Evolutionary conservation across 2,797 vertebrate species (phyloP), one percentile per base, ranked within the genome.

Genomic region (Champsocephalus gunnari): DNA sequence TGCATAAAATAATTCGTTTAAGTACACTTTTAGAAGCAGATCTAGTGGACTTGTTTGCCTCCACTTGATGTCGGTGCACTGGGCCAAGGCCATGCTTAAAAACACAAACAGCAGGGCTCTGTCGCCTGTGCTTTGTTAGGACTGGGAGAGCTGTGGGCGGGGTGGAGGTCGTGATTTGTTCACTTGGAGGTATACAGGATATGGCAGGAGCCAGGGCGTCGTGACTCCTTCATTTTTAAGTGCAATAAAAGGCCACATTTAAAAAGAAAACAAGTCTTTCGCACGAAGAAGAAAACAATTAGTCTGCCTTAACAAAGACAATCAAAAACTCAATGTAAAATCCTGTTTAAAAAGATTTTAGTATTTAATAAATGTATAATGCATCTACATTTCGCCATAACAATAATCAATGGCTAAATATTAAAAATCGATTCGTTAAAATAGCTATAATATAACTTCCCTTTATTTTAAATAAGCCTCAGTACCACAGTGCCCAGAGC

Each of bases 191-290:
- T 94, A 91, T 94, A 95, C 96, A 96, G 96, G 96, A 97, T 96
- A 92, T 96, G 92, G 95, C 94, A 95, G 95, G 95, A 96, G 96
- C 95, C 96, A 86, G 92, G 71, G 90, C 93, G 96, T 96, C 96
- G 95, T 97, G 96, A 96, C 95, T 94, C 86, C 75, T 88, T 89
- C 67, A 77, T 90, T 90, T 91, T 89, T 79, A 92, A 89, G 87
- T 64, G 89, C 82, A 90, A 82, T 91, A 88, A 91, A 38, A 90
- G 82, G 76, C 82, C 81, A 82, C 66, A 49, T 88, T 86, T 73
- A 73, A 89, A 38, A 92, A 77, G 57, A 89, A 89, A 92, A 93
- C 85, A 84, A 80, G 28, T 28, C 44, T 19, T 5, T 56, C 69
- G 72, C 82, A 83, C 66, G 73, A 81, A 73, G 38, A 54, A 57